Base-by-base conservation (phyloP, 2,113 vertebrate species). In the Guaruba guarouba region DNA sequence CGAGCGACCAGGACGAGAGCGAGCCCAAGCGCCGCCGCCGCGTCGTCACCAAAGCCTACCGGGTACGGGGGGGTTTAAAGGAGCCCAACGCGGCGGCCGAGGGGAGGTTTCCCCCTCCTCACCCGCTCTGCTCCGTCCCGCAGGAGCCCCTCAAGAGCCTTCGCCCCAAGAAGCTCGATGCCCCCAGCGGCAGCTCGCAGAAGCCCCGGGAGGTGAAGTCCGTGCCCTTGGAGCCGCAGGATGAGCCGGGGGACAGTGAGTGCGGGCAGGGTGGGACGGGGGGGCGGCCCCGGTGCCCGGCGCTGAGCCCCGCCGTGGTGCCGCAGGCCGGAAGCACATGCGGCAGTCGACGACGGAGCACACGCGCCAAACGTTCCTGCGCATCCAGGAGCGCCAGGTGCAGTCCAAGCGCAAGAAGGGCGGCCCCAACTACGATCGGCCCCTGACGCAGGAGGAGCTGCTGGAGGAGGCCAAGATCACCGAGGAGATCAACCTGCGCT, bases 291-390 rank as follows among this genome's bases (percentile, higher is more conserved):
- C 5, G 7, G 28, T 31, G 39, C 39, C 37, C 1, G 0, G 2
- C 2, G 1, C 8, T 54, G 17, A 55, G 19, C 78, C 24, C 59
- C 5, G 44, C 10, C 22, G 11, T 3, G 22, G 25, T 7, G 11
- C 37, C 7, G 3, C 90, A 99, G 99, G 98, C 55, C 97, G 99
- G 23, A 99, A 99, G 97, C 99, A 99, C 37, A 99, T 99, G 98
- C 98, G 99, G 7, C 99, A 99, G 73, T 99, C 99, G 8, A 99
- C 99, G 16, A 99, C 99, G 3, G 99, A 99, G 63, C 99, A 99
- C 90, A 99, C 99, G 0, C 96, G 99, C 3, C 99, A 99, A 41
- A 99, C 99, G 0, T 99, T 99, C 90, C 98, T 99, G 70, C 98
- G 99, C 11, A 92, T 99, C 23, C 99, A 99, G 85, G 99, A 99